phyloP scores from a whole-genome alignment of 2,888 invertebrate genomes.

The Drosophila austrosaltans region DNA sequence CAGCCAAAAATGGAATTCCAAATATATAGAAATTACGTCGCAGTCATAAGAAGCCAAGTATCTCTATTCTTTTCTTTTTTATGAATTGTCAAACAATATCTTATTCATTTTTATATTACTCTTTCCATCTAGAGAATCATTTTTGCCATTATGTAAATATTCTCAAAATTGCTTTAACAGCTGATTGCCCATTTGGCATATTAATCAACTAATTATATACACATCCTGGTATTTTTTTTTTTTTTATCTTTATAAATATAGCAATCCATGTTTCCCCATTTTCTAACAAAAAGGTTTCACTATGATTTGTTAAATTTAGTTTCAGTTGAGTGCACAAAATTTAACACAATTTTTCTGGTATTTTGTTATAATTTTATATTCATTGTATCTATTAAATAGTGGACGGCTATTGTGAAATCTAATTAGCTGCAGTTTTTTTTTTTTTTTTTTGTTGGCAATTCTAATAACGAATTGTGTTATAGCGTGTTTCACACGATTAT shows the following conservation, averaged over 20 bases:
- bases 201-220: conserved; percentile 32
- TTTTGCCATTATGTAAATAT: conserved; percentile 13
- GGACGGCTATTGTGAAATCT: conserved; percentile 11
- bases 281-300: conserved; percentile 12
- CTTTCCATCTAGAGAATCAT: not conserved
- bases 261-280: conserved; percentile 24
- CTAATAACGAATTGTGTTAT: conserved; percentile 31
- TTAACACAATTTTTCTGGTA: not conserved
- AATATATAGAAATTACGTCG: not conserved
- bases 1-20: not conserved
- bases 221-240: not conserved
- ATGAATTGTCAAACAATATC: not conserved
- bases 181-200: conserved; percentile 33
- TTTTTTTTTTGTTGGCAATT: not conserved
- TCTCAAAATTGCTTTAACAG: not conserved
- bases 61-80: not conserved
- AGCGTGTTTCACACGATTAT: conserved; percentile 59
- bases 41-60: not conserved
- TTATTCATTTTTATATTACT: not conserved
- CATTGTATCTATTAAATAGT: not conserved
- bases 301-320: conserved; percentile 1
- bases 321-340: not conserved
- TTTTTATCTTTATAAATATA: not conserved
- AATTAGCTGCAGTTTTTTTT: conserved; percentile 14
- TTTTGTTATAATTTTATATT: conserved; percentile 2